These are phyloP conservation scores for Teleogryllus occipitalis DNA, from an alignment of 1,140 invertebrate genomes.

Conservation along the genomic window DNA sequence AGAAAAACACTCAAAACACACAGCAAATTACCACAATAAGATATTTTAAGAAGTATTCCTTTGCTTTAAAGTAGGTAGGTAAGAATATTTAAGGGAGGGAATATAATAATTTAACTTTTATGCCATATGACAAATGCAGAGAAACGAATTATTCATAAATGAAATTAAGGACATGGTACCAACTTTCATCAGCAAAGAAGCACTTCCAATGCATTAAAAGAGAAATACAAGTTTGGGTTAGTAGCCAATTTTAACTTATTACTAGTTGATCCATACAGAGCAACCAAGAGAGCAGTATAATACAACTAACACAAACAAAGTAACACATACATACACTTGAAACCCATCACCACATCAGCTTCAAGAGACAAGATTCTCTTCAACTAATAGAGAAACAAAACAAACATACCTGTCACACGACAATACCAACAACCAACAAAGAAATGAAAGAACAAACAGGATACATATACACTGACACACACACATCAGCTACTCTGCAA, in stretches of 20 bases:
- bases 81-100: too few relatives aligned
- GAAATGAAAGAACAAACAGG: conserved; percentile 4
- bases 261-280: neutral
- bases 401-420: neutral
- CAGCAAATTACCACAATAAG: neutral
- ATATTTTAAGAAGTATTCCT: neutral
- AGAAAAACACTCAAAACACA: neutral
- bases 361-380: neutral
- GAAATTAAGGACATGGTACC: neutral
- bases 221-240: neutral
- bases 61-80: neutral
- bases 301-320: conserved; percentile 1
- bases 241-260: neutral
- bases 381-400: neutral
- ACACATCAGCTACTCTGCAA: neutral
- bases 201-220: neutral
- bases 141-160: neutral
- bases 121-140: too few relatives aligned
- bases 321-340: conserved; percentile 1
- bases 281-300: neutral
- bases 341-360: neutral
- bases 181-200: neutral
- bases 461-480: neutral
- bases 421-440: neutral
- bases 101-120: too few relatives aligned